These are phyloP conservation scores for Maconellicoccus hirsutus DNA, from an alignment of 1,140 invertebrate genomes.

Conservation along the genomic window DNA sequence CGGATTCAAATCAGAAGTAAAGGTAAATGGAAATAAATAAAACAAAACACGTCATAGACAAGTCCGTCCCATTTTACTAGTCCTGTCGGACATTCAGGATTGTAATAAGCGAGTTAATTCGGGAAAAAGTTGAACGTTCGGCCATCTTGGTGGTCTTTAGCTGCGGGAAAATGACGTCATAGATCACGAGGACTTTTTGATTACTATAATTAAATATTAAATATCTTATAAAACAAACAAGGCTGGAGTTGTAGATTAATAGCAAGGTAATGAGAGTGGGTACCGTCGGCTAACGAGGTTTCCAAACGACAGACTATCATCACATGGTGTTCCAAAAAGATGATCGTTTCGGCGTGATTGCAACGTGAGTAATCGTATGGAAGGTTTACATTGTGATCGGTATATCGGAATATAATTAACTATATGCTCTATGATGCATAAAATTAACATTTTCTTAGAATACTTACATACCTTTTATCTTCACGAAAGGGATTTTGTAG, in stretches of 20 bases:
- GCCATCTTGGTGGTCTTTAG: constrained; percentile 21
- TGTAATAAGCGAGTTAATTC: constrained; percentile 16
- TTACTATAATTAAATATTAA: constrained; percentile 23
- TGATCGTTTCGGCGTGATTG: not conserved
- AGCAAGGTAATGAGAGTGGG: constrained; percentile 19
- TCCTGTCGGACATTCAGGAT: constrained; percentile 19
- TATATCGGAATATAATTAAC: too few relatives aligned
- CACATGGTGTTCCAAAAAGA: constrained; percentile 12
- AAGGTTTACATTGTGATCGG: not conserved
- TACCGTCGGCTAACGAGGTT: constrained; percentile 16
- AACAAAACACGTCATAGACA: constrained; percentile 19
- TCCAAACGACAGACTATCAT: not conserved
- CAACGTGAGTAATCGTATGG: not conserved
- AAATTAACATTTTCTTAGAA: too few relatives aligned
- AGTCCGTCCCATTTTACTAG: constrained; percentile 18
- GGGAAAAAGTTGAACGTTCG: constrained; percentile 12
- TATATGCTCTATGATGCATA: too few relatives aligned
- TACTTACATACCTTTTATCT: too few relatives aligned
- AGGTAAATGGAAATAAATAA: constrained; percentile 19
- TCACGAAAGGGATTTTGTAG: too few relatives aligned
- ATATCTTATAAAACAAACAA: constrained; percentile 20
- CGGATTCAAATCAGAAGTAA: constrained; percentile 3
- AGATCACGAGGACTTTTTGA: constrained; percentile 19
- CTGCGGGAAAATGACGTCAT: constrained; percentile 20
- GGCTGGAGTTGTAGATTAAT: constrained; percentile 17